Conservation (phyloP, 2,797 vertebrate species). For the Hippopotamyrus pictus region DNA sequence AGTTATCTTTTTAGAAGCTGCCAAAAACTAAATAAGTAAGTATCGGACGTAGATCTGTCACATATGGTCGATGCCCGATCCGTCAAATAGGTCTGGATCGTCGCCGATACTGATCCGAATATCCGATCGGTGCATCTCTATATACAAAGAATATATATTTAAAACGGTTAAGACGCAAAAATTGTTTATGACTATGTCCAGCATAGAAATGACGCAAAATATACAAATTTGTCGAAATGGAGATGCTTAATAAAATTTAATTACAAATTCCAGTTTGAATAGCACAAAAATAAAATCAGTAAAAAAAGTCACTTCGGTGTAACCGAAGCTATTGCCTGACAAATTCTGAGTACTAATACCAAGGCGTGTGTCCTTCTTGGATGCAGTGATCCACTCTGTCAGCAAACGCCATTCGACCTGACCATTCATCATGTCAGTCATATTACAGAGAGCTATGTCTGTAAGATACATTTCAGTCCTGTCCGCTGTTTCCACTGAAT, state of each 20-base stretch:
- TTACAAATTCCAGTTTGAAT: neutral
- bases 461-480: neutral
- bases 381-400: neutral
- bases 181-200: neutral
- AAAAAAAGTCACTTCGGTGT: neutral
- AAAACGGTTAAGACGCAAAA: neutral
- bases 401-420: neutral
- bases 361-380: neutral
- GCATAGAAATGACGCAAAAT: neutral
- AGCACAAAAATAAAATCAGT: neutral
- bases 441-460: neutral
- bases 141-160: neutral
- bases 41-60: neutral
- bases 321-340: neutral
- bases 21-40: neutral
- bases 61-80: neutral
- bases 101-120: neutral
- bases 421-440: neutral
- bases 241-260: neutral
- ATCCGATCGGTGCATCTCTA: neutral
- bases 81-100: neutral
- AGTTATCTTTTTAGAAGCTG: neutral
- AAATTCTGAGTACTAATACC: neutral
- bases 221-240: neutral
- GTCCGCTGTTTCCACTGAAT: neutral